Conservation (phyloP, 2,888 invertebrate genomes). For the Diarsia brunnea region DNA sequence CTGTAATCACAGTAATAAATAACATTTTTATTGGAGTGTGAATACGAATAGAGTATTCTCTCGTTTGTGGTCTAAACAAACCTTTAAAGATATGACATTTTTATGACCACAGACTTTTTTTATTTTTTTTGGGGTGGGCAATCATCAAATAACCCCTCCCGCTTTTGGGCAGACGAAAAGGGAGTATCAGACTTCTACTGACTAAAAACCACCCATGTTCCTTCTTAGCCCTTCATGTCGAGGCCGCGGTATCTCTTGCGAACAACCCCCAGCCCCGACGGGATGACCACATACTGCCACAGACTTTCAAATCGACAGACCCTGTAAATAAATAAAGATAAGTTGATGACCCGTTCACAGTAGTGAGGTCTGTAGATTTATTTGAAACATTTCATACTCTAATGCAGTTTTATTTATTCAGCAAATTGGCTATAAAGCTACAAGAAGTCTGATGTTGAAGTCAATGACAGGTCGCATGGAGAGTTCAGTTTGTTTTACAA, state of each 20-base stretch:
- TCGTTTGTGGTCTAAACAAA: not conserved
- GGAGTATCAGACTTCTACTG: too few relatives aligned
- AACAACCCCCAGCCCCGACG: too few relatives aligned
- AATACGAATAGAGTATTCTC: not conserved
- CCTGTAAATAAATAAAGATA: constrained; percentile 43
- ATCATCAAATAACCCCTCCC: too few relatives aligned
- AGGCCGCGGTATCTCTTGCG: too few relatives aligned
- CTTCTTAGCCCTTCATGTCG: too few relatives aligned
- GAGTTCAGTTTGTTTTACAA: constrained; percentile 11
- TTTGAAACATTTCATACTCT: constrained; percentile 25
- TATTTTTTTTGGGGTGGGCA: too few relatives aligned
- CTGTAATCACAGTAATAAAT: not conserved
- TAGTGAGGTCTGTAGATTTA: constrained; percentile 28
- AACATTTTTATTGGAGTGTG: not conserved
- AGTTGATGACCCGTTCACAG: constrained; percentile 16
- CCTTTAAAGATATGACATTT: constrained; percentile 10
- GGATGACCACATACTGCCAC: too few relatives aligned
- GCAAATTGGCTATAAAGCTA: constrained; percentile 27
- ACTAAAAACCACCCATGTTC: too few relatives aligned
- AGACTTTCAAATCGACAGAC: constrained; percentile 28
- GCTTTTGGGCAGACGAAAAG: too few relatives aligned
- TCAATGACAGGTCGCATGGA: constrained; percentile 13
- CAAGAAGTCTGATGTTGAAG: constrained; percentile 27
- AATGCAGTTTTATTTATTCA: constrained; percentile 48
- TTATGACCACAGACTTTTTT: constrained; percentile 22